Base-by-base conservation (phyloP, 2,113 vertebrate species). In the Vulpes lagopus region DNA sequence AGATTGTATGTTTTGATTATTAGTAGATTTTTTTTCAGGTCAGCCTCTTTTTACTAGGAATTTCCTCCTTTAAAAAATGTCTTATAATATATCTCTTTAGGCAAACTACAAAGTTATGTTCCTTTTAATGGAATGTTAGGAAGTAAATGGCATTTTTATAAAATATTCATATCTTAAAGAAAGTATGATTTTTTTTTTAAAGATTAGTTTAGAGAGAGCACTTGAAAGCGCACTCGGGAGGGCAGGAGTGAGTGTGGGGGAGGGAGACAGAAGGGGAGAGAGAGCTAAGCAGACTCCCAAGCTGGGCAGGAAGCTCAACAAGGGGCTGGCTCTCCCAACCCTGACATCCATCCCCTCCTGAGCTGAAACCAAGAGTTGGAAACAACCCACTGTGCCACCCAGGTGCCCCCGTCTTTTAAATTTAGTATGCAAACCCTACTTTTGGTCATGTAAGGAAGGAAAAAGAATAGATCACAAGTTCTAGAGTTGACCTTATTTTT, bases 401-500 rank as follows among this genome's bases (percentile, higher is more conserved):
- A 69, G 67, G 67, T n/a, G 8, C 16, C 67, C 67, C 16, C 1
- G 5, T 60, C n/a, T 88, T 96, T 76, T 59, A 92, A 93, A 74
- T 78, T 93, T 93, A 62, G 4, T 51, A 38, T 43, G 49, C 38
- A 80, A 93, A 53, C 20, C n/a, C 38, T 60, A 14, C 53, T 82
- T 95, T 91, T 91, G 23, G 9, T 82, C 22, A 43, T 20, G 23
- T 57, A 86, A 64, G 20, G 69, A 74, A 43, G 27, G 57, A 86
- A 92, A 84, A 51, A n/a, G 69, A 95, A 11, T 65, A 59, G 43
- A 88, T 53, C 22, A 71, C 12, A 78, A 64, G 8, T 6, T 22
- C n/a, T 88, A 86, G 88, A 95, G 60, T 82, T 96, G 32, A 86
- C 59, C 12, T 76, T 84, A 90, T 23, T 95, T 90, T 90, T 80